Evolutionary conservation across 2,888 invertebrate genomes (phyloP), one percentile per base, ranked within the genome.

Genomic region (Leptopilina drosophilae): DNA sequence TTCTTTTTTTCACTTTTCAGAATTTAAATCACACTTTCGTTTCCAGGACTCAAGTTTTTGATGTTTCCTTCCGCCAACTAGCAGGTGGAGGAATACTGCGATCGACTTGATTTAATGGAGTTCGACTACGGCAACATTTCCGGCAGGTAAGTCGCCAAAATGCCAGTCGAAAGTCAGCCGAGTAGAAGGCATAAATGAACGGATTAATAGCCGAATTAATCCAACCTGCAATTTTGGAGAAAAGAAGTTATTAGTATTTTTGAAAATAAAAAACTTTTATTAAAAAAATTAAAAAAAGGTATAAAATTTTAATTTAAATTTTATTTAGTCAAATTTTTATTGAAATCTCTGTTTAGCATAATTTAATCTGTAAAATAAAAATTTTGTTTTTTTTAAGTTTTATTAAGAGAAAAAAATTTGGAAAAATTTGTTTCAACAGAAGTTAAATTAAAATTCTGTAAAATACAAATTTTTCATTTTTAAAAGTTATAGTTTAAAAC

Each of bases 151-250:
- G 92, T 82, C 96, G 93, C 97, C 97, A 97, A 88, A 97, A 97
- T 0, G 97, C 97, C 85, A 96, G 94, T 88, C 97, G 94, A 90
- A 97, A 97, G 90, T 97, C 97, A 0, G 96, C 96, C 82, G 96
- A 97, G 92, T 97, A 97, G 89, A 97, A 97, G 26, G 97, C 97
- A 88, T 97, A 97, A 87, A 97, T 97, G 90, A 97, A 97, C 0
- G 97, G 97, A 92, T 97, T 97, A 83, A 97, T 96, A 5, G 97
- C 97, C 0, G 97, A 97, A 90, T 97, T 97, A 87, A 97, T 95
- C 97, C 97, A 97, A 0, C 97, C 93, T 93, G 87, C 15, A 88
- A 80, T 46, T 5, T 42, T 42, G 8, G 1, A 49, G 3, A 33
- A 56, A 56, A 73, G 42, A 42, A 42, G 7, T 42, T 42, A 42